Evolutionary conservation across 2,888 invertebrate genomes (phyloP), one percentile per base, ranked within the genome.

Genomic region (Athripsodes cinereus): DNA sequence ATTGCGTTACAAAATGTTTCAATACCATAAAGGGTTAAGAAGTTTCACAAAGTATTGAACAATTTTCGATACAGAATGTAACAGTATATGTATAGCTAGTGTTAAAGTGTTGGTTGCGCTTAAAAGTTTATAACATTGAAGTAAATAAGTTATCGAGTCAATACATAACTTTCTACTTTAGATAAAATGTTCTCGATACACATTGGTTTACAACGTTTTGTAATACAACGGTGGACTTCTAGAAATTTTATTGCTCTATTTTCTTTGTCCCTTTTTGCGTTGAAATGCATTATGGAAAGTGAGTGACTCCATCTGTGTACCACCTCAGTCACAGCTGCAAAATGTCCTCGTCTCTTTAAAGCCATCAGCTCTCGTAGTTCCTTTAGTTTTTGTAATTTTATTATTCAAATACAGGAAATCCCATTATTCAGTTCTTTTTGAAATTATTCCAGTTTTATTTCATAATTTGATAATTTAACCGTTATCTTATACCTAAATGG

Each of bases 231-330:
- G 40, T 16, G 16, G 40, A 40, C 40, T 40, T 40, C 40, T 40
- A 13, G 40, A 40, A 40, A 40, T 40, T 40, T 40, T 40, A 40
- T 40, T 40, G 40, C 40, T 40, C 40, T 13, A 40, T 40, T 40
- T 40, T 40, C 40, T 40, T 40, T 40, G 3, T n/a, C 16, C 40
- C 40, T 16, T 40, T 40, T 40, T 40, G 40, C 13, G 8, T 40
- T 13, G 40, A 40, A 40, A 40, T 40, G 40, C 40, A 40, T 40
- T 40, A 40, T 40, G 40, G 40, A 40, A 40, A 40, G 40, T 40
- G 40, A 40, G 40, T 40, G 40, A 13, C 40, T 40, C 40, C 40
- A 26, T 26, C 26, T 40, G n/a, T 13, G n/a, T 16, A 40, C 40
- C 16, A 40, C 40, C 40, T n/a, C 16, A 13, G 40, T 13, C 40